Evolutionary conservation across 2,797 vertebrate species (phyloP).

Genomic region (Aplochiton taeniatus): DNA sequence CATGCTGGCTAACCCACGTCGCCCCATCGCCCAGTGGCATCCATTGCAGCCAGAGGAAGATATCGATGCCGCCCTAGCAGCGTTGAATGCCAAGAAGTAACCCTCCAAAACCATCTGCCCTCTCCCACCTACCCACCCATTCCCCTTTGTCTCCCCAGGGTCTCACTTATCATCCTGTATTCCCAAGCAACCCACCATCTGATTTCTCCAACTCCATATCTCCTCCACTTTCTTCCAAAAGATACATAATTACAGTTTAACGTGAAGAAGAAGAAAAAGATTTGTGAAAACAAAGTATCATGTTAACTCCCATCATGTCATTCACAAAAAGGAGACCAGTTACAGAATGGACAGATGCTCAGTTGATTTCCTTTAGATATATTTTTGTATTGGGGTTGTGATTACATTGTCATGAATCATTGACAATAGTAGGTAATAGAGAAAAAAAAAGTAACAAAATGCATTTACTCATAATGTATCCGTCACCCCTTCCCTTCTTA

Average conservation of each 20-base stretch:
- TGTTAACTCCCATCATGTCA: slow-evolving; percentile 62
- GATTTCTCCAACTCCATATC: slow-evolving; percentile 8
- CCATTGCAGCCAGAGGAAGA: slow-evolving; percentile 96
- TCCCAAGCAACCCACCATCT: slow-evolving; percentile 47
- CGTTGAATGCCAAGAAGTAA: slow-evolving; percentile 92
- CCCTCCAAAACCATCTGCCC: slow-evolving; percentile 30
- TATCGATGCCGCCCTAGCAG: slow-evolving; percentile 84
- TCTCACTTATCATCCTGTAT: slow-evolving; percentile 58
- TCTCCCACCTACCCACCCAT: neutral
- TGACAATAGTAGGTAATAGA: slow-evolving; percentile 54
- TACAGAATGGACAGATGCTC: slow-evolving; percentile 69
- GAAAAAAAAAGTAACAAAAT: slow-evolving; percentile 51
- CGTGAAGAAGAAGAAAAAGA: slow-evolving; percentile 55
- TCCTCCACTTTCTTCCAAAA: slow-evolving; percentile 50
- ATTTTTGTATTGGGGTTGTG: slow-evolving; percentile 77
- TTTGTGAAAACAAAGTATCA: slow-evolving; percentile 53
- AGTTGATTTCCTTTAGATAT: slow-evolving; percentile 76
- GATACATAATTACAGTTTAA: slow-evolving; percentile 59
- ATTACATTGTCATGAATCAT: slow-evolving; percentile 63
- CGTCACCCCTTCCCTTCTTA: slow-evolving; percentile 61
- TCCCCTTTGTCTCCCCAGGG: neutral
- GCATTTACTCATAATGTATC: slow-evolving; percentile 61
- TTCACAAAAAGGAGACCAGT: slow-evolving; percentile 61
- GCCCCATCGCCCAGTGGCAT: slow-evolving; percentile 98
- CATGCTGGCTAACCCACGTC: slow-evolving; percentile 96